These are phyloP conservation scores for Synergus japonicus DNA, from an alignment of 2,888 invertebrate genomes.

Conservation along the genomic window DNA sequence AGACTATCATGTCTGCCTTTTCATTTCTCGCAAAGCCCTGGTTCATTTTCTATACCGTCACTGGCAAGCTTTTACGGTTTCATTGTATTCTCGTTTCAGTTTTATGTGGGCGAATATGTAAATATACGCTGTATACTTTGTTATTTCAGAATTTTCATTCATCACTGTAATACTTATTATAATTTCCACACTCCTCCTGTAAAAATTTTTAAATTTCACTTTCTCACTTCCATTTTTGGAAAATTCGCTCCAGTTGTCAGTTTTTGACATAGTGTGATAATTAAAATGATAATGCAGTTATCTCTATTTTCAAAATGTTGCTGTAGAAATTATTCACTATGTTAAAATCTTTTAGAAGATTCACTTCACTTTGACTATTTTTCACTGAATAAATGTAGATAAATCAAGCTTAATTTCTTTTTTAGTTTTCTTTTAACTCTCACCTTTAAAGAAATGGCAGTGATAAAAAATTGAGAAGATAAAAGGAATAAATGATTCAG, in stretches of 20 bases:
- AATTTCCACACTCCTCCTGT: constrained; percentile 10
- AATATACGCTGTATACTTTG: neutral
- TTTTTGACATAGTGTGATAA: too few relatives aligned
- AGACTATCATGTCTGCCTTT: constrained; percentile 19
- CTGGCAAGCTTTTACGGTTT: constrained; percentile 24
- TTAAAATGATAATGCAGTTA: neutral
- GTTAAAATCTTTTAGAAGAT: neutral
- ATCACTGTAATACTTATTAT: neutral
- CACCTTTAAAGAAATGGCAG: neutral
- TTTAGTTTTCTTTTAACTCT: neutral
- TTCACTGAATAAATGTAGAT: neutral
- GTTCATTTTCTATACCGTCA: constrained; percentile 36
- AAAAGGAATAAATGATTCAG: neutral
- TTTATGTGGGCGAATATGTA: neutral
- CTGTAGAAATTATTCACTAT: neutral
- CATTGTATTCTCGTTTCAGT: constrained; percentile 31
- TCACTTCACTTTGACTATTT: neutral
- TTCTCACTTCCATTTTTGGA: too few relatives aligned
- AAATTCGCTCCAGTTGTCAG: too few relatives aligned
- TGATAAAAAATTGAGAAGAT: constrained; percentile 1
- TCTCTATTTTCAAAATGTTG: neutral
- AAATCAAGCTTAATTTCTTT: neutral
- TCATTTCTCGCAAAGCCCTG: constrained; percentile 28
- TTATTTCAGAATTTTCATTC: neutral
- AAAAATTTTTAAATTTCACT: neutral